Base-by-base conservation (phyloP, 2,888 invertebrate species). In the Globia sparganii region DNA sequence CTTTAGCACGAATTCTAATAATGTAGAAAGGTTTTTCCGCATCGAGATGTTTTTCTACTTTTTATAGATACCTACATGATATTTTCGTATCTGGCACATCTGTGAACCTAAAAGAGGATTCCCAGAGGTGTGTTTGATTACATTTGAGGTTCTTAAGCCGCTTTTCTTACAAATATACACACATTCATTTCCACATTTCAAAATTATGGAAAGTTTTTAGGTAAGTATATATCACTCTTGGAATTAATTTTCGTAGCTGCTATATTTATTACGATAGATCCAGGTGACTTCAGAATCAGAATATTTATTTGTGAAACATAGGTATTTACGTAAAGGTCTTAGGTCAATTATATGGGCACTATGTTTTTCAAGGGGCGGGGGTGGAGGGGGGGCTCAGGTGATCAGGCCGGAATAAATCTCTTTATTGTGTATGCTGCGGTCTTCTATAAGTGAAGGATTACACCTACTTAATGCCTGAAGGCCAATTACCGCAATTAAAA, bases 21-120 rank as follows among this genome's bases (percentile, higher is more conserved):
- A 53, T 53, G 43, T 72, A 59, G 28, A 85, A 43, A 85, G 68
- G 76, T 80, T 81, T 68, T n/a, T 37, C 37, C n/a, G 37, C 53
- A 53, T 58, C 11, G 28, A 58, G 31, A 72, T 69, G 21, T 72
- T 69, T 28, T 40, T 34, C 25, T 59, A 31, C 6, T 43, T 62
- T 65, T 69, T 78, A 31, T 37, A 34, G 43, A 15, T 58, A 43
- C 28, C 40, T 40, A 43, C 28, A 46, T 40, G 31, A 56, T 70
- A 59, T 40, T 61, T 28, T 76, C 18, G 31, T 82, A 31, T 37
- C 18, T 34, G 18, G 11, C 1, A 53, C 34, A 65, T 58, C 40
- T 65, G 64, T 67, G 53, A 67, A 56, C 40, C 25, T 13, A 25
- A 56, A 46, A 58, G 37, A 46, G 77, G 46, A 49, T 83, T 77